phyloP scores from a whole-genome alignment of 2,888 invertebrate species.

The Idaea dimidiata region DNA sequence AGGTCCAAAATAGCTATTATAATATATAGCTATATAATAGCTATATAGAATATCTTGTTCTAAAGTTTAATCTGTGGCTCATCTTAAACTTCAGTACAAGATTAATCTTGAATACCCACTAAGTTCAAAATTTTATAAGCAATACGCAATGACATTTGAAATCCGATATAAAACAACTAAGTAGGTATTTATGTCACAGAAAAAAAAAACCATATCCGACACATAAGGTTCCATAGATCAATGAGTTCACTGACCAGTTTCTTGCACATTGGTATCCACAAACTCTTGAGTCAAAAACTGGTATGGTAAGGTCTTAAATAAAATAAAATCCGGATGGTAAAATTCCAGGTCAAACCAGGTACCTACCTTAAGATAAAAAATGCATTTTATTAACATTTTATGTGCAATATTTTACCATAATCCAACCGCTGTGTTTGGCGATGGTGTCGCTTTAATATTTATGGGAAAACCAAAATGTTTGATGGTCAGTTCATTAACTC shows the following conservation, averaged over 20 bases:
- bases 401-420: not conserved
- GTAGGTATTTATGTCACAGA: conserved; percentile 3
- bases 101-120: not conserved
- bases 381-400: not conserved
- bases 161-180: not conserved
- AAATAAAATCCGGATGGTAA: conserved; percentile 19
- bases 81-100: not conserved
- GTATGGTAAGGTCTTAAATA: conserved; percentile 22
- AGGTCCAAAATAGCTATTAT: too few species aligned
- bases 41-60: too few species aligned
- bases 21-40: too few species aligned
- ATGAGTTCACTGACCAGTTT: conserved; percentile 22
- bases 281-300: conserved; percentile 23
- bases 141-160: not conserved
- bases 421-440: not conserved
- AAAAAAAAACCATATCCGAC: not conserved
- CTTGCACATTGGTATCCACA: conserved; percentile 14
- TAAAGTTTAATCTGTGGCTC: not conserved
- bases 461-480: not conserved
- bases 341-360: conserved; percentile 17
- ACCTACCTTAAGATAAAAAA: conserved; percentile 8
- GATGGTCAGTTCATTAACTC: not conserved
- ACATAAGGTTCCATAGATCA: conserved; percentile 1
- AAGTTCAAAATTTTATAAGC: not conserved
- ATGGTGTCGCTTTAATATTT: not conserved